These are phyloP conservation scores for Rotaria sp. DNA, from an alignment of 2,888 invertebrate species.

Conservation along the genomic window DNA sequence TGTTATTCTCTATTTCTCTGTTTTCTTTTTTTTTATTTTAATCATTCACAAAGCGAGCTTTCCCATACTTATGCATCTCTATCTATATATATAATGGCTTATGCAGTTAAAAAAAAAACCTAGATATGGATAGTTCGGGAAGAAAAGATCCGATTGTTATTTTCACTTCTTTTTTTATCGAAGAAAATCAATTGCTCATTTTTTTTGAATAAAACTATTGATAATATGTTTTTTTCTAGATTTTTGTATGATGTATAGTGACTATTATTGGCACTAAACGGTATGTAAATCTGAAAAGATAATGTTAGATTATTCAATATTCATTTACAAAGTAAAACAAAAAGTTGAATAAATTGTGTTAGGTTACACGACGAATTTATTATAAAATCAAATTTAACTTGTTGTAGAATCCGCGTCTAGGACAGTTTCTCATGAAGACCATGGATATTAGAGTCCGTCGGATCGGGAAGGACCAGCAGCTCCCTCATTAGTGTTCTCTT, in stretches of 20 bases:
- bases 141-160: conserved; percentile 17
- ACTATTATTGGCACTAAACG: neutral
- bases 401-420: no score
- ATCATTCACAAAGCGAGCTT: conserved; percentile 14
- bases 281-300: neutral
- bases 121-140: neutral
- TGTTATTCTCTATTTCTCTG: neutral
- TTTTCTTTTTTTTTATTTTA: neutral
- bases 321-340: no score
- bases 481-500: no score
- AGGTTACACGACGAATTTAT: no score
- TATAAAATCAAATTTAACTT: no score
- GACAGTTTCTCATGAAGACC: no score
- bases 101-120: neutral
- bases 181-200: neutral
- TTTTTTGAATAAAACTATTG: conserved; percentile 14
- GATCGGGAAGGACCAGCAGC: no score
- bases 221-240: neutral
- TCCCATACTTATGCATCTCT: neutral
- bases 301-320: neutral
- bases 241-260: neutral
- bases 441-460: no score
- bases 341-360: no score
- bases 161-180: neutral
- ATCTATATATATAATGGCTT: neutral